These are phyloP conservation scores for Epizoanthus stellaris DNA, from an alignment of 92 coral and sea anemone genomes.

Conservation along the genomic window DNA sequence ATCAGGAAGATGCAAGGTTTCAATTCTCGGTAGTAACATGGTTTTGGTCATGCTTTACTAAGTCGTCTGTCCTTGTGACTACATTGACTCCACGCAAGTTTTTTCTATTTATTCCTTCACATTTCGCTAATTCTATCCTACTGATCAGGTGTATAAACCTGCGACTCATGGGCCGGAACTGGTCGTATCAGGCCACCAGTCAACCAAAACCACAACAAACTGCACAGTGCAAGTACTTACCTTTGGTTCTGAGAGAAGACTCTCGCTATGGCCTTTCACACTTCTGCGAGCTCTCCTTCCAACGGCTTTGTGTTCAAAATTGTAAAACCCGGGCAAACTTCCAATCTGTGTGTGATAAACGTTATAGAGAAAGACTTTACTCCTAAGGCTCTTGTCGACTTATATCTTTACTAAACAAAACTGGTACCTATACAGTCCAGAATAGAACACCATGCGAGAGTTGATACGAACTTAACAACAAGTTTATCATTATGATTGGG, in stretches of 20 bases:
- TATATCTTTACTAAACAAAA: constrained; percentile 3
- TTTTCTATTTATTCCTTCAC: no score
- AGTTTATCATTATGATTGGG: not conserved
- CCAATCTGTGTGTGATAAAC: constrained; percentile 67
- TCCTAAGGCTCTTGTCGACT: constrained; percentile 10
- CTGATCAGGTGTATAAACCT: no score
- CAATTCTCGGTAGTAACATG: no score
- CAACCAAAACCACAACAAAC: not conserved
- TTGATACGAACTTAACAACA: constrained; percentile 18
- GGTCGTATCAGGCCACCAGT: constrained; percentile 1
- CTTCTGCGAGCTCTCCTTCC: constrained; percentile 61
- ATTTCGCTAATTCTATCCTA: no score
- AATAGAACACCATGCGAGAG: not conserved
- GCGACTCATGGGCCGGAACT: no score
- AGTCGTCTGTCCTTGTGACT: no score
- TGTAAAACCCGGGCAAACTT: constrained; percentile 78
- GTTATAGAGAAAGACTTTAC: not conserved
- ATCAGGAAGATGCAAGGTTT: no score
- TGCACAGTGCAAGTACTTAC: constrained; percentile 44
- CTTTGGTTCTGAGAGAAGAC: constrained; percentile 76
- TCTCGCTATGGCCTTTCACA: constrained; percentile 66
- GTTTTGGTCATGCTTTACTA: no score
- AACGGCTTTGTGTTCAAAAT: constrained; percentile 62
- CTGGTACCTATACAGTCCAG: not conserved
- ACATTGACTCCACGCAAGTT: no score